phyloP scores from a whole-genome alignment of 2,888 invertebrate genomes.

The Cloeon dipterum region DNA sequence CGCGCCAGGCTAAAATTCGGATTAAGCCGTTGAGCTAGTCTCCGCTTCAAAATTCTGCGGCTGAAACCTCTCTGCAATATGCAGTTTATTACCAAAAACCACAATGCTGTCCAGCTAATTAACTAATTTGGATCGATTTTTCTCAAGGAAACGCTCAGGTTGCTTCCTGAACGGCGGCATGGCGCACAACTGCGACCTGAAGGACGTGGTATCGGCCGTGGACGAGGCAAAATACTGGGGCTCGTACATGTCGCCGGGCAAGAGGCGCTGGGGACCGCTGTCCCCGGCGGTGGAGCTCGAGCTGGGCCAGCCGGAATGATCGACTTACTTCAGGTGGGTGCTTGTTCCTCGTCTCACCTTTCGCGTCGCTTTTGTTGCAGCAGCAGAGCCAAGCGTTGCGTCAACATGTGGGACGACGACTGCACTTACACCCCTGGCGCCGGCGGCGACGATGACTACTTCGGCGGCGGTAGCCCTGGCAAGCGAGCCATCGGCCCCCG shows the following conservation, averaged over 20 bases:
- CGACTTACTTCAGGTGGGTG: too few species aligned
- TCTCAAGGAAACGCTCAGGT: neutral
- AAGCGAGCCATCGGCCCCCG: too few species aligned
- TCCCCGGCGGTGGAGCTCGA: too few species aligned
- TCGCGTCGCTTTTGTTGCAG: too few species aligned
- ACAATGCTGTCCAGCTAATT: too few species aligned
- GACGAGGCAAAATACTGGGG: conserved; percentile 15
- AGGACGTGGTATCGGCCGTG: conserved; percentile 14
- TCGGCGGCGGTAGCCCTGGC: conserved; percentile 6
- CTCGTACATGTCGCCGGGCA: conserved; percentile 14
- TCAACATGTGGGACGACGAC: conserved; percentile 6
- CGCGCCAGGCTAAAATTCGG: too few species aligned
- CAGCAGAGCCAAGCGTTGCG: conserved; percentile 3
- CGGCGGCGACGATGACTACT: conserved; percentile 6
- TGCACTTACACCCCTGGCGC: conserved; percentile 7
- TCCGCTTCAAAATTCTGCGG: too few species aligned
- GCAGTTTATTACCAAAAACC: too few species aligned
- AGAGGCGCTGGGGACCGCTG: conserved; percentile 9
- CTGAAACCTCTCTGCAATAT: too few species aligned
- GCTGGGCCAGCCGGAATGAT: neutral
- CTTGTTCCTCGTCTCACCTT: too few species aligned
- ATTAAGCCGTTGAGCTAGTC: too few species aligned
- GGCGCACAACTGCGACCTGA: conserved; percentile 18
- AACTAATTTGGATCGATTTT: too few species aligned
- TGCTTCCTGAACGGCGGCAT: conserved; percentile 17